Evolutionary conservation across 2,113 vertebrate genomes (phyloP).

Genomic region (Regulus satrapa): DNA sequence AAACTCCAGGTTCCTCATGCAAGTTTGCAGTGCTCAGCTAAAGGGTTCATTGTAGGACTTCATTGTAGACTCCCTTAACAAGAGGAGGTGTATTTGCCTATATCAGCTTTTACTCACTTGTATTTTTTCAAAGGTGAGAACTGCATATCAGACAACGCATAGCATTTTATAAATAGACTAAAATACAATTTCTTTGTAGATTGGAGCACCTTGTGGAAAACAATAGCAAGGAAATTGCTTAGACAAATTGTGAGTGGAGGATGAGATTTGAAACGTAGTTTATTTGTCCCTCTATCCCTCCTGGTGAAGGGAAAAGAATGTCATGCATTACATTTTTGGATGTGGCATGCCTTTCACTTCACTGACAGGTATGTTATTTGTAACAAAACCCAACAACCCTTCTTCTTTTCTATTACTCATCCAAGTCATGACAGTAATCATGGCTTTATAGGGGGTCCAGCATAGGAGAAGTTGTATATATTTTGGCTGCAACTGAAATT

Average conservation of each 20-base stretch:
- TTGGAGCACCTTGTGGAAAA: neutral
- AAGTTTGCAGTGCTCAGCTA: neutral
- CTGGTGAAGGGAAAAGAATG: neutral
- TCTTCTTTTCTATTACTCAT: neutral
- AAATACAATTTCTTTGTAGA: neutral
- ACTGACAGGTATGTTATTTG: conserved; percentile 38
- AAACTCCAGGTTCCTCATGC: neutral
- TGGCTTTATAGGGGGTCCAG: neutral
- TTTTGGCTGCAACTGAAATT: neutral
- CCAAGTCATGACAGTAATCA: conserved; percentile 24
- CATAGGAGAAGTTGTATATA: neutral
- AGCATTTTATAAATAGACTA: neutral
- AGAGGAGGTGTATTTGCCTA: neutral
- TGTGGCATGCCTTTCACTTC: conserved; percentile 17
- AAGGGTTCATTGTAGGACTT: neutral
- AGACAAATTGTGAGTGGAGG: neutral
- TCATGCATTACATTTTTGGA: neutral
- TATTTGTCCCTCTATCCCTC: neutral
- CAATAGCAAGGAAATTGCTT: neutral
- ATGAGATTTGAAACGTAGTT: neutral
- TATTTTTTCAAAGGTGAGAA: neutral
- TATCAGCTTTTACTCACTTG: neutral
- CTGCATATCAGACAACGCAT: neutral
- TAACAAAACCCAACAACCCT: conserved; percentile 1
- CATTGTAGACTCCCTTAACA: neutral